Percentiles rank a stretch among this genome's conserved stretches.
These are phyloP conservation scores for Drosophila subpulchrella DNA, from an alignment of 1,140 invertebrate species.

Conservation along the genomic window DNA sequence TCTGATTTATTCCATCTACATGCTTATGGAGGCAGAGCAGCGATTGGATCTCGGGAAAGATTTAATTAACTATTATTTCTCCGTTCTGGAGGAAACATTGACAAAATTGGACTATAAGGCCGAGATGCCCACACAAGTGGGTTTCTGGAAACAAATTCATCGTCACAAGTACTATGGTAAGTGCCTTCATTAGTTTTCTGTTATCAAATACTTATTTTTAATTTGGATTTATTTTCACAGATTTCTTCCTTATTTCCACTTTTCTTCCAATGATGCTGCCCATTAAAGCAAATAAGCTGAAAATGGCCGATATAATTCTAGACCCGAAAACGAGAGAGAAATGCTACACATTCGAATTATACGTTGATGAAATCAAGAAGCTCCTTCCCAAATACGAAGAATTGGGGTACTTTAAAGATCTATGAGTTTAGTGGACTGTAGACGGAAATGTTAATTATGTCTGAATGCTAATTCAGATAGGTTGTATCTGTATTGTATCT, in stretches of 20 bases:
- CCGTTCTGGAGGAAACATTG: conserved; percentile 43
- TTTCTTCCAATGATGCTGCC: conserved; percentile 42
- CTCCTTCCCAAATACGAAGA: conserved; percentile 40
- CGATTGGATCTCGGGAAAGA: conserved; percentile 41
- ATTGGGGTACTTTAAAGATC: conserved; percentile 58
- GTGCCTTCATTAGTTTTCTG: background rate
- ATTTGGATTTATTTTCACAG: conserved; percentile 5
- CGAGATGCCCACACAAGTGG: conserved; percentile 32
- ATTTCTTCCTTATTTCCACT: conserved; percentile 43
- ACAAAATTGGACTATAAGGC: conserved; percentile 53
- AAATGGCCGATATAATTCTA: conserved; percentile 34
- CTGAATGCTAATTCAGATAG: too few species aligned
- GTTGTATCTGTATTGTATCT: too few species aligned
- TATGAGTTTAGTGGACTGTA: background rate
- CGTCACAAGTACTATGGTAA: conserved; percentile 50
- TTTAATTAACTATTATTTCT: conserved; percentile 54
- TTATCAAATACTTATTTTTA: background rate
- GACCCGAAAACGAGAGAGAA: conserved; percentile 1
- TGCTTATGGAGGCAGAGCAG: conserved; percentile 45
- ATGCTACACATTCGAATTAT: conserved; percentile 10
- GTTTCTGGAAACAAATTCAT: conserved; percentile 44
- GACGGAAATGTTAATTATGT: too few species aligned
- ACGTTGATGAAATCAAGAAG: conserved; percentile 29
- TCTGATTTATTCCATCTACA: conserved; percentile 58
- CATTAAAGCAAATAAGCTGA: conserved; percentile 21